These are phyloP conservation scores for Calyptomena viridis DNA, from an alignment of 2,113 vertebrate genomes.

Conservation along the genomic window DNA sequence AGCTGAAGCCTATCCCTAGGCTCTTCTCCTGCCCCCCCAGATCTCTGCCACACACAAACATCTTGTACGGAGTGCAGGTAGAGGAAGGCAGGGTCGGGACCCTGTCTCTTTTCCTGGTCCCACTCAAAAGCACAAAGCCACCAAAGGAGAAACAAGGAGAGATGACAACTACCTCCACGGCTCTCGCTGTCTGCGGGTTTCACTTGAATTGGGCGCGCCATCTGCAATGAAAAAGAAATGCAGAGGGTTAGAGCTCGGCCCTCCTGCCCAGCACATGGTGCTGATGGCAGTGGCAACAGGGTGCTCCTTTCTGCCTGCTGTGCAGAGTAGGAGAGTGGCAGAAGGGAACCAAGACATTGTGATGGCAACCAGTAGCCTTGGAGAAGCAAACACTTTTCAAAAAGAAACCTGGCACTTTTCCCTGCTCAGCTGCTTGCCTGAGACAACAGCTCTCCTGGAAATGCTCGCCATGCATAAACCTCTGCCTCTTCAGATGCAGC, in stretches of 20 bases:
- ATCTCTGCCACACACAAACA: not conserved
- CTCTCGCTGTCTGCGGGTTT: slow-evolving; percentile 96
- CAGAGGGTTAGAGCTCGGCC: slow-evolving; percentile 13
- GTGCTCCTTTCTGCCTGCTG: not conserved
- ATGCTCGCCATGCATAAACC: not conserved
- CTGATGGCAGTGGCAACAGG: not conserved
- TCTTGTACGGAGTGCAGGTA: accelerated
- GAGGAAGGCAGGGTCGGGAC: not conserved
- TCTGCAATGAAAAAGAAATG: slow-evolving; percentile 67
- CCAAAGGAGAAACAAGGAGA: slow-evolving; percentile 53
- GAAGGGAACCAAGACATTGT: not conserved
- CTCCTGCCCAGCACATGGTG: not conserved
- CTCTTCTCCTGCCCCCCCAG: not conserved
- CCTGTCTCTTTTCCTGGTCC: not conserved
- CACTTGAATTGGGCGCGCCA: slow-evolving; percentile 84
- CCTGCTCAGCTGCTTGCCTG: not conserved
- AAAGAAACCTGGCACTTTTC: not conserved
- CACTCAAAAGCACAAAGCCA: not conserved
- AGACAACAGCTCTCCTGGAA: not conserved
- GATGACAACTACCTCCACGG: slow-evolving; percentile 90
- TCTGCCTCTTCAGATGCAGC: not conserved
- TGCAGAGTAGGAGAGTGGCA: not conserved
- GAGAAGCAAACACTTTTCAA: not conserved
- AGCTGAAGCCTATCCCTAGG: not conserved
- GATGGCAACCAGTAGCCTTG: not conserved